Base-by-base conservation (phyloP, 2,888 invertebrate species). In the Gymnocheta viridis region DNA sequence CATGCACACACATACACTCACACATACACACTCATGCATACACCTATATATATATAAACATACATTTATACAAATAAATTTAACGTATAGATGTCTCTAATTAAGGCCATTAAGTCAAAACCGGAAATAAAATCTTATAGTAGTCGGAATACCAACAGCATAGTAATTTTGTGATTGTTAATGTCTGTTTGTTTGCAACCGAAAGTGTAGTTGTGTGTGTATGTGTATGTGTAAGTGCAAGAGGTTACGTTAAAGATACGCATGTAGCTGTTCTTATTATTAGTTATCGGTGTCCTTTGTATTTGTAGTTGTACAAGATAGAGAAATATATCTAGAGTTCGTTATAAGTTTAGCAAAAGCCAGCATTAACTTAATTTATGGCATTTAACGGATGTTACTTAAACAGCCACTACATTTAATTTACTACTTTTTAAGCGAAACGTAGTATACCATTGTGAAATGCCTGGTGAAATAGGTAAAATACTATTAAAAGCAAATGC, bases 21-120 rank as follows among this genome's bases (percentile, higher is more conserved):
- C n/a, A n/a, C n/a, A n/a, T n/a, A n/a, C n/a, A 27, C 44, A 41
- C 7, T n/a, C 19, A 1, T 0, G 17, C 27, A 27, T 9, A 22
- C 56, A 29, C 22, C n/a, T n/a, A n/a, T n/a, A n/a, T n/a, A n/a
- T n/a, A n/a, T n/a, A n/a, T n/a, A n/a, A n/a, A n/a, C n/a, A n/a
- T n/a, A n/a, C n/a, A n/a, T n/a, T n/a, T n/a, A n/a, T n/a, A 17
- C 49, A 49, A 56, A 41, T 32, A 32, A 7, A 35, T 10, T 27
- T 12, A 49, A 51, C 70, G 76, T 83, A 72, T 80, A 84, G 54
- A 84, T 84, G 60, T 80, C 72, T 84, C 80, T 84, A 84, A 84
- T 84, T 84, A 84, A 84, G 81, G 80, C 80, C 83, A 84, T 84
- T 84, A 84, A 84, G 77, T 80, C 72, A 77, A 84, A 84, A 73